Evolutionary conservation across 2,888 invertebrate genomes (phyloP), one percentile per base, ranked within the genome.

Genomic region (Chloromyia formosa): DNA sequence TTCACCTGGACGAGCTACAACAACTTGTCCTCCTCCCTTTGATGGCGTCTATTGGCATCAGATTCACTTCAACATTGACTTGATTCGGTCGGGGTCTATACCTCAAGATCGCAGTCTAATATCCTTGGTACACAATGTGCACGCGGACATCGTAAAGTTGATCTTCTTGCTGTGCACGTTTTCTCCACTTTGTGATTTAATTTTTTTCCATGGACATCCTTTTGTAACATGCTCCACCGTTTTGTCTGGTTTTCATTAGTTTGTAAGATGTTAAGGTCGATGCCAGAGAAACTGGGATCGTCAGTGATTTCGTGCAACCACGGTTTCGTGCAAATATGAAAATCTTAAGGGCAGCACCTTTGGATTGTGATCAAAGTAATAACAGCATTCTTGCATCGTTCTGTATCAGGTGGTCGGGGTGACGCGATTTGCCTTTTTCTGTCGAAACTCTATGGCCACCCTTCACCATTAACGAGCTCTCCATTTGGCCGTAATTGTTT

Each of bases 141-240:
- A 35, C 27, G 7, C 22, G 49, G 18, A 69, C 62, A 40, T 62
- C 40, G 40, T 35, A n/a, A 62, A 23, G 9, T 35, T 45, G 56
- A 71, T 71, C 58, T 71, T 40, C 42, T 56, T 71, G 9, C 71
- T 40, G 40, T 56, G 56, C 71, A 56, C 71, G 56, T 40, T 71
- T 71, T 40, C 49, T 53, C 7, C 27, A 35, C 27, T 35, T 71
- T 58, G 56, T 27, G 71, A 40, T 71, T 58, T 71, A 56, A 40
- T 69, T 35, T 35, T 69, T 16, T 61, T 16, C 35, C 71, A 23
- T 35, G 7, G 2, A 20, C 58, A 71, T 71, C 71, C 58, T 71
- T 71, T 23, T 42, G 35, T 18, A 53, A 58, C 71, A 71, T 58
- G 58, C 56, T 58, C 9, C 2, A 18, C 12, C 10, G 20, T 58